Percentiles rank a stretch among this genome's conserved stretches.
These are phyloP conservation scores for Oopsacas minuta DNA, from an alignment of 37 sponge, comb jelly and placozoan genomes.

Conservation along the genomic window DNA sequence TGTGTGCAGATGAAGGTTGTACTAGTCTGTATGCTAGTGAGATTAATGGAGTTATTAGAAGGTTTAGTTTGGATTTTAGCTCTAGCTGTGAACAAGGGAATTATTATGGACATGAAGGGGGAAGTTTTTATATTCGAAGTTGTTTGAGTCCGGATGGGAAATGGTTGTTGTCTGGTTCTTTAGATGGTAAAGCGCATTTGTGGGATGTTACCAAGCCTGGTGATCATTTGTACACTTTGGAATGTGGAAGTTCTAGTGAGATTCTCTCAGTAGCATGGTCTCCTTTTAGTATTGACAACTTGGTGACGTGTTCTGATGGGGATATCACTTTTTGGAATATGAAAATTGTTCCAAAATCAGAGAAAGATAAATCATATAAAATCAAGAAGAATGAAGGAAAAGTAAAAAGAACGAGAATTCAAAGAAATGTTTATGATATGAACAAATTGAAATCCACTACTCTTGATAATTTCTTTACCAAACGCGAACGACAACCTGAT, in stretches of 20 bases:
- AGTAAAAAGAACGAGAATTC: not conserved
- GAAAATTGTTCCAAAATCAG: not conserved
- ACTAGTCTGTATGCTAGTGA: not conserved
- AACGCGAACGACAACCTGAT: not conserved
- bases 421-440: not conserved
- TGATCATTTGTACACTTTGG: not conserved
- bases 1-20: not conserved
- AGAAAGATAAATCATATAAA: not conserved
- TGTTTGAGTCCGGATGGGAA: not conserved
- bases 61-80: not conserved
- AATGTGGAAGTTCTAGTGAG: not conserved
- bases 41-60: not conserved
- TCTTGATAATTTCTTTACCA: not conserved
- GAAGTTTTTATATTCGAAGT: not conserved
- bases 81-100: not conserved
- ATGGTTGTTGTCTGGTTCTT: not conserved
- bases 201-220: not conserved
- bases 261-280: not conserved
- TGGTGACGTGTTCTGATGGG: not conserved
- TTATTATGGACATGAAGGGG: not conserved
- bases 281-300: not conserved
- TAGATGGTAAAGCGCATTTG: not conserved
- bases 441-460: not conserved
- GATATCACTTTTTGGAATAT: not conserved
- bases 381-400: not conserved